Conservation (phyloP, 2,113 vertebrate species). For the Eretmodus cyanostictus region DNA sequence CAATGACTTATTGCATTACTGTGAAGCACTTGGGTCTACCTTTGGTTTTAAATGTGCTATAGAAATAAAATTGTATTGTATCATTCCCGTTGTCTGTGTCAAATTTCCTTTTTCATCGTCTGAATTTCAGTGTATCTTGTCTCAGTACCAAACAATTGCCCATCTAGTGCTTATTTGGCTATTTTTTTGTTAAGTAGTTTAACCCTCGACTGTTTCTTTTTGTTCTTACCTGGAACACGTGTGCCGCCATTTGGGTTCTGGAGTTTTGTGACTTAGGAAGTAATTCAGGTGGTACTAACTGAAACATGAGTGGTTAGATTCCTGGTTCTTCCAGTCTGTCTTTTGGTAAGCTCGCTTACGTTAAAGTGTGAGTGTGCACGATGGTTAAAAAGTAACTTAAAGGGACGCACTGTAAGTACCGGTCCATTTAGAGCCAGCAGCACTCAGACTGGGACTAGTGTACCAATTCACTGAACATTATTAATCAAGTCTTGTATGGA, state of each 20-base stretch:
- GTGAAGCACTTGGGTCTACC: not conserved
- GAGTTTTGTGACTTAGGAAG: not conserved
- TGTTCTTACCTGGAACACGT: not conserved
- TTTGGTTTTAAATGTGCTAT: not conserved
- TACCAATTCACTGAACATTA: not conserved
- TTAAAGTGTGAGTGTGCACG: not conserved
- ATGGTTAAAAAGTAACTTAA: not conserved
- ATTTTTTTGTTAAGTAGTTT: fast-evolving
- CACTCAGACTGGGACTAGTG: not conserved
- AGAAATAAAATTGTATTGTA: fast-evolving
- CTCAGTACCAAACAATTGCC: not conserved
- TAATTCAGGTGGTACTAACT: not conserved
- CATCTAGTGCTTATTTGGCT: fast-evolving
- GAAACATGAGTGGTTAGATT: fast-evolving
- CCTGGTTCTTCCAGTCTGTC: not conserved
- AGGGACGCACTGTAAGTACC: not conserved
- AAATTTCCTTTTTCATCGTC: not conserved
- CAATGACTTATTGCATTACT: not conserved
- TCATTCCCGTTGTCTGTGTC: fast-evolving
- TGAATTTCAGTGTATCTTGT: not conserved
- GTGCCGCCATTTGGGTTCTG: not conserved
- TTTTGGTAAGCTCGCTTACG: not conserved
- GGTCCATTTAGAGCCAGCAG: not conserved
- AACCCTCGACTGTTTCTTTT: not conserved
- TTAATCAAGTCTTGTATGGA: fast-evolving